These are phyloP conservation scores for Emys orbicularis DNA, from an alignment of 2,797 vertebrate genomes.

Conservation along the genomic window DNA sequence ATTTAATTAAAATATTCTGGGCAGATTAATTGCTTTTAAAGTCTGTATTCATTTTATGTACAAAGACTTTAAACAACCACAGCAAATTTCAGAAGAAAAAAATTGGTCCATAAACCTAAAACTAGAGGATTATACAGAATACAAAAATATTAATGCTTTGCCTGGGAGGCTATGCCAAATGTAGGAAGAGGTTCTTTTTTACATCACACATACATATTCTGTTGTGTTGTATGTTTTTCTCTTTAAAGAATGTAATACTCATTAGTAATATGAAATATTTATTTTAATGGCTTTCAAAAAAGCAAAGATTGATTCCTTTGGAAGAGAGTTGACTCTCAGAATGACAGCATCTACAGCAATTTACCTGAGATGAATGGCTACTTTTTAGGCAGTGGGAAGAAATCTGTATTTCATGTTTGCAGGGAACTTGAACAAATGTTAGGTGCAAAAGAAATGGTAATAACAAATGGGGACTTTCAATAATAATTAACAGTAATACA, in stretches of 20 bases:
- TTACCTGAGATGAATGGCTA: neutral
- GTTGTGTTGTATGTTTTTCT: neutral
- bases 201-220: neutral
- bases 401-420: neutral
- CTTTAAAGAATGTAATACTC: neutral
- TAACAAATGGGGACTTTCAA: neutral
- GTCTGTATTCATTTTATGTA: neutral
- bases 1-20: neutral
- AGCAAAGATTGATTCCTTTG: neutral
- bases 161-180: neutral
- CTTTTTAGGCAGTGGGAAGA: neutral
- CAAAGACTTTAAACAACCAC: neutral
- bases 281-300: neutral
- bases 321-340: neutral
- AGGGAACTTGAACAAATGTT: neutral
- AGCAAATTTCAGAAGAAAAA: neutral
- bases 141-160: neutral
- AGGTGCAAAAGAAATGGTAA: neutral
- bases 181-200: neutral
- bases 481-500: neutral
- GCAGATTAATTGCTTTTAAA: neutral
- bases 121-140: neutral
- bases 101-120: neutral
- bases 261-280: neutral
- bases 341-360: neutral